Percentiles rank a stretch among this genome's conserved stretches.
phyloP scores from a whole-genome alignment of 2,797 vertebrate species.

The Coluber constrictor region DNA sequence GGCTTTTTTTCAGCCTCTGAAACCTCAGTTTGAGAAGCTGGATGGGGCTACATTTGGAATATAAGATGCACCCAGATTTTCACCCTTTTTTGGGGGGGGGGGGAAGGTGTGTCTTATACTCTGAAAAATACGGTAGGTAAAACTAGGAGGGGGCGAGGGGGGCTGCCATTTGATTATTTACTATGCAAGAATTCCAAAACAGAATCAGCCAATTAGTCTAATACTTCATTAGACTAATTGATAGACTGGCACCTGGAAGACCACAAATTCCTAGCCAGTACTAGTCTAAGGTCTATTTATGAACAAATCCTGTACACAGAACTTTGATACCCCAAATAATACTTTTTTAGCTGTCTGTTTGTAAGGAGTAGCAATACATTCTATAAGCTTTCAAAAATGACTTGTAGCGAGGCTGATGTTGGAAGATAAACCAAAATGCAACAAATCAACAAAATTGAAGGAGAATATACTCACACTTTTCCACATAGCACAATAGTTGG shows the following conservation, averaged over 20 bases:
- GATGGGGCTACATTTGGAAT: rapidly evolving
- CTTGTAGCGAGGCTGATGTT: neutral
- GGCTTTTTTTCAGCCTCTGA: no score
- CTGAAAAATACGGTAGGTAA: neutral
- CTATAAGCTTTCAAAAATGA: neutral
- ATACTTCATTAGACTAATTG: neutral
- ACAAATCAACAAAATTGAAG: neutral
- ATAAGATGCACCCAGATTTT: no score
- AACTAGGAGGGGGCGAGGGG: no score
- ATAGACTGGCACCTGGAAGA: neutral
- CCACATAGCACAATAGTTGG: neutral
- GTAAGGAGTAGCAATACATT: neutral
- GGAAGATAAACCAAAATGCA: neutral
- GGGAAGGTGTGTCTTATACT: no score
- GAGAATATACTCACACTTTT: neutral
- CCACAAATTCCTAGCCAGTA: neutral
- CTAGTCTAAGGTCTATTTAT: neutral
- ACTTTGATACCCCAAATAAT: neutral
- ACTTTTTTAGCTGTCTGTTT: neutral
- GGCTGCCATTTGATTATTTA: neutral
- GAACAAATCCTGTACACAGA: neutral
- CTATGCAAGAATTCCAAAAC: neutral
- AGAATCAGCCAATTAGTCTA: neutral
- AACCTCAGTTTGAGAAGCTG: no score
- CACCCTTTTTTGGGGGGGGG: no score